phyloP scores from a whole-genome alignment of 1,140 invertebrate species.

The Thalassaphorura encarpata region DNA sequence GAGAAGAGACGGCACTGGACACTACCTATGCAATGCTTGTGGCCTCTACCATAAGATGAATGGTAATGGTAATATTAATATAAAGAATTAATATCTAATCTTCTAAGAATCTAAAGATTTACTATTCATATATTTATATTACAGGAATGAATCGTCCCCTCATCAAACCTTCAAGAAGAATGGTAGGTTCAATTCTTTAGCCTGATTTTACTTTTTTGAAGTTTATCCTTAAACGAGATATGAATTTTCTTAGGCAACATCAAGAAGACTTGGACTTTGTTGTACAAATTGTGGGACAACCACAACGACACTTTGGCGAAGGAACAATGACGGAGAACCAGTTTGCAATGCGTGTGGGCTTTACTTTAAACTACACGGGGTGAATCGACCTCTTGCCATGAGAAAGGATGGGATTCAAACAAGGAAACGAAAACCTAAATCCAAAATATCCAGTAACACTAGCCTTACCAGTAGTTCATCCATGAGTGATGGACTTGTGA shows the following conservation, averaged over 20 bases:
- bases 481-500: no score
- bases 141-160: conserved; percentile 82
- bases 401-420: conserved; percentile 93
- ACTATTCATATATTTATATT: no score
- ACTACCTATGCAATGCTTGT: conserved; percentile 98
- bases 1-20: conserved; percentile 91
- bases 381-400: conserved; percentile 77
- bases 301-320: conserved; percentile 76
- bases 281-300: conserved; percentile 85
- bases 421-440: conserved; percentile 78
- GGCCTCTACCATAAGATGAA: conserved; percentile 94
- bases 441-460: no score
- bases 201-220: no score
- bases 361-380: conserved; percentile 77
- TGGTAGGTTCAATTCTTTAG: conserved; percentile 50
- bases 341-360: conserved; percentile 92
- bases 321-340: conserved; percentile 55
- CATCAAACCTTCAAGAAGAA: conserved; percentile 71
- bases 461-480: no score
- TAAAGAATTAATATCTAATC: no score
- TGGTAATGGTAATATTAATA: no score
- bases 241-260: conserved; percentile 46
- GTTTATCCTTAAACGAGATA: neutral
- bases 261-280: conserved; percentile 64
- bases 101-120: no score